Base-by-base conservation (phyloP, 2,113 vertebrate genomes). In the Antidorcas marsupialis region DNA sequence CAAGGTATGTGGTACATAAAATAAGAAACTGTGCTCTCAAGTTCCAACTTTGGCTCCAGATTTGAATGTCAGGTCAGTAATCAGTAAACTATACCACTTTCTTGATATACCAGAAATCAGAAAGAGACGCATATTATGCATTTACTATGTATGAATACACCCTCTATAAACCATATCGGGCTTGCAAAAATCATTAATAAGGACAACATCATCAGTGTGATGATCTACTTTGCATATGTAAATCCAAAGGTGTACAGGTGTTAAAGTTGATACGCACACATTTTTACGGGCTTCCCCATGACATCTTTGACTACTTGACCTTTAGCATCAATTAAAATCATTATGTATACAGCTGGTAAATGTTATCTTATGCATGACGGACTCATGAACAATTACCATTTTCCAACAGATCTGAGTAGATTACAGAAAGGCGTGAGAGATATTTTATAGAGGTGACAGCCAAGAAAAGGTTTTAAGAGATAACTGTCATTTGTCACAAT, bases 241-340 rank as follows among this genome's bases (percentile, higher is more conserved):
- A 93, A 97, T 95, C 28, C n/a, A 74, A 84, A 91, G 76, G 39
- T 39, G 79, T 30, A 33, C 94, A 92, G 94, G 95, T 94, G 52
- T 67, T 67, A 81, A 92, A 91, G 62, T 78, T 92, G 74, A 85
- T 45, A 67, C 1, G 0, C 10, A 67, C 89, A 83, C 25, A 53
- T 52, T 93, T 92, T 92, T 28, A 92, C 17, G 47, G 45, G 39
- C 25, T 94, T 97, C 78, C 79, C 87, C 45, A 39, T 25, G 62
- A 93, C 52, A 92, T 84, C 57, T 67, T 93, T 55, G 89, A 92
- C 30, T 52, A 89, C 78, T 60, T 96, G 89, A 93, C 95, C 96
- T 98, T 98, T 87, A 93, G 87, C 87, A 92, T 71, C 87, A 74
- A 96, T 97, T 96, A 97, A 94, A 97, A 94, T 93, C 94, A 93